A percentile compares a stretch with the other conserved stretches of the same genome.
Evolutionary conservation across 2,888 invertebrate species (phyloP).

Genomic region (Tenthredo livida): DNA sequence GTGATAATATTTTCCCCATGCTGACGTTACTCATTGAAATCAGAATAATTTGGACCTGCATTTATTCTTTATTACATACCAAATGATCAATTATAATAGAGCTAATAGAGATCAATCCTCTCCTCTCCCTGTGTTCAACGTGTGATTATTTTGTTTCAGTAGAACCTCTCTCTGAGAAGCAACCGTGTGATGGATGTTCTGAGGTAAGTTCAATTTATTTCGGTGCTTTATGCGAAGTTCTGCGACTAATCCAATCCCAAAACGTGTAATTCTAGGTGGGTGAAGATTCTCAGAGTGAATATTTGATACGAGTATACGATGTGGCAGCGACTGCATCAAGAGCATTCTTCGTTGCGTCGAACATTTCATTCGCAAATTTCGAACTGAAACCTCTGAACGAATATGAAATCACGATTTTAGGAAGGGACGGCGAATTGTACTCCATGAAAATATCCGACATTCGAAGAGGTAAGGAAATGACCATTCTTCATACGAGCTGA

Average conservation of each 20-base stretch:
- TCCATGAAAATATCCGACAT: not conserved
- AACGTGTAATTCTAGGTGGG: not conserved
- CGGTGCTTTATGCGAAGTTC: not conserved
- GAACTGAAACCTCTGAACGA: not conserved
- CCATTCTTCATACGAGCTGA: not conserved
- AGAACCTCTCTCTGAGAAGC: not conserved
- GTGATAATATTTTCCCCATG: not conserved
- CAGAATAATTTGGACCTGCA: too few relatives aligned
- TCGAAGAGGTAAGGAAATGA: not conserved
- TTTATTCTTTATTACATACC: too few relatives aligned
- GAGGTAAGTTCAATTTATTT: not conserved
- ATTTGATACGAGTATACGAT: slow-evolving; percentile 2
- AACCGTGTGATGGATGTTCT: not conserved
- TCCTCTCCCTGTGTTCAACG: too few relatives aligned
- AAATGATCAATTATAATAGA: too few relatives aligned
- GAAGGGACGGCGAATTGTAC: not conserved
- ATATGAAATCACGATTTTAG: not conserved
- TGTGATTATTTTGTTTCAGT: not conserved
- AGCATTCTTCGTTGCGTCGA: not conserved
- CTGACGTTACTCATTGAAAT: too few relatives aligned
- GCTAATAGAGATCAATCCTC: too few relatives aligned
- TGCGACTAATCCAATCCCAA: not conserved
- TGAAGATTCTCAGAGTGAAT: not conserved
- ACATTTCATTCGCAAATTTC: not conserved
- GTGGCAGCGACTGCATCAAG: not conserved